Conservation (phyloP, 2,113 vertebrate species). For the Laticauda laticaudata region DNA sequence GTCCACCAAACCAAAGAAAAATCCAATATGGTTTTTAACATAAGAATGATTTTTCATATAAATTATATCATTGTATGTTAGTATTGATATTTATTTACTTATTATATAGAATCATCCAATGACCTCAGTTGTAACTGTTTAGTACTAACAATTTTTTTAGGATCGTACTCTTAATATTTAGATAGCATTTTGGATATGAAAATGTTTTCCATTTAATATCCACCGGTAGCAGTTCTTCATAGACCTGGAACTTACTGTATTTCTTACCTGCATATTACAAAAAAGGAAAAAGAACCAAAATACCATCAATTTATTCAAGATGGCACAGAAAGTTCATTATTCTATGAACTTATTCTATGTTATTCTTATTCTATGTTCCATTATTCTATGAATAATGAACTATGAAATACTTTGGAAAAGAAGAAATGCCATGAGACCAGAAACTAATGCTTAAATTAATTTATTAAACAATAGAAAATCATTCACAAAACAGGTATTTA, state of each 20-base stretch:
- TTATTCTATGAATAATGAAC: neutral
- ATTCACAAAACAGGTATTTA: slow-evolving; percentile 58
- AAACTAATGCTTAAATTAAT: slow-evolving; percentile 46
- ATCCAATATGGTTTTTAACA: neutral
- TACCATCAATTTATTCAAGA: neutral
- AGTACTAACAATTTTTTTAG: neutral
- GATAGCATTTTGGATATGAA: neutral
- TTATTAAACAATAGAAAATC: slow-evolving; percentile 58
- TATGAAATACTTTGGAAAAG: slow-evolving; percentile 53
- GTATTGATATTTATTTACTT: neutral
- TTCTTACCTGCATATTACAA: neutral
- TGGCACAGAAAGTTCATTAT: neutral
- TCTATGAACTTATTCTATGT: neutral
- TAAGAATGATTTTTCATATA: neutral
- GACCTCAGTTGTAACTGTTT: neutral
- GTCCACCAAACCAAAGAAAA: neutral
- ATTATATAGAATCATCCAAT: neutral
- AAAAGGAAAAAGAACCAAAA: neutral
- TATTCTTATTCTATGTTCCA: too few species aligned
- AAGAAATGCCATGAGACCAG: slow-evolving; percentile 51
- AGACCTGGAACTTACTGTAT: neutral
- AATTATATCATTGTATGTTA: neutral
- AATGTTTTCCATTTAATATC: neutral
- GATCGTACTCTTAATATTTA: neutral
- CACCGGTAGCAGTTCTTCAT: neutral